Conservation (phyloP, 2,797 vertebrate species). For the Rhynchonycteris naso region DNA sequence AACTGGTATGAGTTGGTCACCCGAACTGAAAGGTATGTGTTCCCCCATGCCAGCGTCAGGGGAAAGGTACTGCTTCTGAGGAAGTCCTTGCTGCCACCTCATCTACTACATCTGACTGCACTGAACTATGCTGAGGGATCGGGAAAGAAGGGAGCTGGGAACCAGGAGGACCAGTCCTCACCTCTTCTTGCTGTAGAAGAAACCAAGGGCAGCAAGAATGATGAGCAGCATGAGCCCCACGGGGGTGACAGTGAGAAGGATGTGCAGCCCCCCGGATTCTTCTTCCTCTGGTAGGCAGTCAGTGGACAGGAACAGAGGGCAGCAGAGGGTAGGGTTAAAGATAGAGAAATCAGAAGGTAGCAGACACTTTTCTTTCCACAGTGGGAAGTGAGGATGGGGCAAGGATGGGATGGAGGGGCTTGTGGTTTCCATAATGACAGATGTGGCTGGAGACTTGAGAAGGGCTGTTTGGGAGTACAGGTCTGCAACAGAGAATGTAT, state of each 20-base stretch:
- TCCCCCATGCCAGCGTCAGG: background rate
- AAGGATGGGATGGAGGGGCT: background rate
- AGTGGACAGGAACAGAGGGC: background rate
- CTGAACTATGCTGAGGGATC: background rate
- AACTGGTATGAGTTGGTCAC: background rate
- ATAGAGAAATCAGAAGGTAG: background rate
- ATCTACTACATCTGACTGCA: background rate
- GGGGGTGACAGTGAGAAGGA: conserved; percentile 84
- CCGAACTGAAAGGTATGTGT: background rate
- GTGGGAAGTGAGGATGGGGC: too few species aligned
- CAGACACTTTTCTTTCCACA: background rate
- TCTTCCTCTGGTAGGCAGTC: conserved; percentile 83
- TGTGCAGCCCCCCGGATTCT: conserved; percentile 79
- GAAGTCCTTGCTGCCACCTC: background rate
- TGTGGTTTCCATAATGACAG: background rate
- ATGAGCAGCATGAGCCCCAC: conserved; percentile 84
- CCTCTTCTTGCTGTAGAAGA: conserved; percentile 88
- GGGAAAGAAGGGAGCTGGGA: background rate
- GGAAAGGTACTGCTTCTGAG: background rate
- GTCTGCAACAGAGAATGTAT: background rate
- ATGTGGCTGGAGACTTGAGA: too few species aligned
- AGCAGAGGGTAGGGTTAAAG: background rate
- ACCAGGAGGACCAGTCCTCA: conserved; percentile 45
- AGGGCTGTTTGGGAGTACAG: background rate
- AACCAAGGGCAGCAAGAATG: conserved; percentile 80